These are phyloP conservation scores for Crotalus viridis DNA, from an alignment of 2,113 vertebrate species.

Conservation along the genomic window DNA sequence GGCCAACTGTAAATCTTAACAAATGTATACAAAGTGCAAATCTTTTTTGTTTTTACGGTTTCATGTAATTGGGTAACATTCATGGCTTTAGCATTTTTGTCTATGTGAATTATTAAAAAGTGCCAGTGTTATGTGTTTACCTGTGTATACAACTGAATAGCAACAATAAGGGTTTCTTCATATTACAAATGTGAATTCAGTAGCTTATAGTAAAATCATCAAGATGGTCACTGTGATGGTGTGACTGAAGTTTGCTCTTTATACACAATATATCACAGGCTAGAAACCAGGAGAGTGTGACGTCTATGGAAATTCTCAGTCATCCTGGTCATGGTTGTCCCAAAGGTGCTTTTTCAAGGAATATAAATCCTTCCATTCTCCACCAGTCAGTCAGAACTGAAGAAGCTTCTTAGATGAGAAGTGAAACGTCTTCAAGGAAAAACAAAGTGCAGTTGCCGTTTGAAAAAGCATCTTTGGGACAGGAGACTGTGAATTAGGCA, in stretches of 20 bases:
- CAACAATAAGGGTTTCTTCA: conserved; percentile 23
- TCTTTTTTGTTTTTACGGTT: conserved; percentile 70
- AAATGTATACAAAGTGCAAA: conserved; percentile 75
- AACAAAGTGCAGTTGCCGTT: neutral
- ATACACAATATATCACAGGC: neutral
- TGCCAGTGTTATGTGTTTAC: conserved; percentile 46
- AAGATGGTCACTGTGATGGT: neutral
- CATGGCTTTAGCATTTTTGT: conserved; percentile 25
- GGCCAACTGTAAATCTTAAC: conserved; percentile 29
- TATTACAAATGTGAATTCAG: conserved; percentile 10
- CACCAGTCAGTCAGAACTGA: neutral
- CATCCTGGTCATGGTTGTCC: neutral
- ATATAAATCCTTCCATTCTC: neutral
- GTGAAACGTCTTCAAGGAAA: neutral
- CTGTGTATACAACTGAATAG: conserved; percentile 43
- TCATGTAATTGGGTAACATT: conserved; percentile 67
- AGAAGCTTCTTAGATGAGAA: neutral
- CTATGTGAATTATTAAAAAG: conserved; percentile 47
- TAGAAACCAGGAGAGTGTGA: neutral
- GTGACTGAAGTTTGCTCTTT: neutral
- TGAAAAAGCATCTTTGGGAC: neutral
- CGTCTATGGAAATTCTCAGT: neutral
- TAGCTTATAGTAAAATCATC: neutral
- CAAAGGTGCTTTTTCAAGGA: neutral
- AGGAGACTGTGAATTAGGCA: neutral